phyloP scores from a whole-genome alignment of 1,140 invertebrate genomes.

The Pantala flavescens region DNA sequence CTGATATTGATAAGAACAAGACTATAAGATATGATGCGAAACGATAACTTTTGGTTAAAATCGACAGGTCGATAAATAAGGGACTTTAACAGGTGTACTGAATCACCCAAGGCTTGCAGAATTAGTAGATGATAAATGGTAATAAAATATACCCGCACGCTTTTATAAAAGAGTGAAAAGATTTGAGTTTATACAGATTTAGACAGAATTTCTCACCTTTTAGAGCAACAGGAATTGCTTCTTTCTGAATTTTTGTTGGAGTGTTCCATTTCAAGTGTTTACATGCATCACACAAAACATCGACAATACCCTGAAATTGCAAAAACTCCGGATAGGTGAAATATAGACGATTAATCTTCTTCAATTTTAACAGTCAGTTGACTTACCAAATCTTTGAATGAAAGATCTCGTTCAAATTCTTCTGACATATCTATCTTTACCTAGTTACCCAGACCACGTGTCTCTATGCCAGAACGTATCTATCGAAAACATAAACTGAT shows the following conservation, averaged over 20 bases:
- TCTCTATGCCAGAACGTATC: no score
- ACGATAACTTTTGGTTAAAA: no score
- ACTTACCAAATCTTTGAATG: slow-evolving; percentile 52
- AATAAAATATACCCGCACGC: no score
- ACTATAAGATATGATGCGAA: no score
- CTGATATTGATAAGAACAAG: no score
- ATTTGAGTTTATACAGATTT: slow-evolving; percentile 7
- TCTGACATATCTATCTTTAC: slow-evolving; percentile 26
- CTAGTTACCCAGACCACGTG: no score
- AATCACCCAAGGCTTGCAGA: no score
- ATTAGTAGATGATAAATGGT: no score
- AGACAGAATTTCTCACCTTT: slow-evolving; percentile 44
- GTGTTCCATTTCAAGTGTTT: slow-evolving; percentile 83
- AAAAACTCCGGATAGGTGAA: slow-evolving; percentile 14
- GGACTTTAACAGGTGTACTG: no score
- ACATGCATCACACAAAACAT: slow-evolving; percentile 84
- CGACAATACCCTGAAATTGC: slow-evolving; percentile 70
- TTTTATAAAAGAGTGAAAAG: no score
- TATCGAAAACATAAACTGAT: no score
- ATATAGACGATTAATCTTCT: background rate
- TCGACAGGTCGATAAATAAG: no score
- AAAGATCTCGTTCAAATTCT: slow-evolving; percentile 32
- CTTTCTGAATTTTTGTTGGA: slow-evolving; percentile 89
- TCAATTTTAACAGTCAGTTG: background rate
- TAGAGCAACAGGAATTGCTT: slow-evolving; percentile 83